phyloP scores from a whole-genome alignment of 2,888 invertebrate genomes.

The Byasa hedistus region DNA sequence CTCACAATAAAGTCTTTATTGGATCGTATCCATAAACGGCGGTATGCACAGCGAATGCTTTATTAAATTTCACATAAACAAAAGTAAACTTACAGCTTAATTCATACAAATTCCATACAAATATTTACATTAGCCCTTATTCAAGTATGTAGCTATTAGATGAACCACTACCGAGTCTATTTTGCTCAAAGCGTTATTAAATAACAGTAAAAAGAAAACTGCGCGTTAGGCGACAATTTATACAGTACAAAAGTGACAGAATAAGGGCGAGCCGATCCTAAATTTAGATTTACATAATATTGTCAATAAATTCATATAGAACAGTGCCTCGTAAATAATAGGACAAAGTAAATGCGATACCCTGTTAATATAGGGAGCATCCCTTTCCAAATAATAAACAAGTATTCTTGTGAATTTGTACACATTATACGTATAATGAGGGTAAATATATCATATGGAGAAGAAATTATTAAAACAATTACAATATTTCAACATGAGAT shows the following conservation, averaged over 20 bases:
- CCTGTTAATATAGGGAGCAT: constrained; percentile 55
- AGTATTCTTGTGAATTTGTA: constrained; percentile 41
- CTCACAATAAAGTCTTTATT: constrained; percentile 74
- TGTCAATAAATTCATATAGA: constrained; percentile 62
- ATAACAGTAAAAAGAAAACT: constrained; percentile 21
- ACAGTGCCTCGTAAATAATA: constrained; percentile 41
- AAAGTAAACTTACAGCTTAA: constrained; percentile 52
- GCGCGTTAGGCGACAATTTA: constrained; percentile 5
- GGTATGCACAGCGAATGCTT: constrained; percentile 72
- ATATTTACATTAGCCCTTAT: constrained; percentile 70
- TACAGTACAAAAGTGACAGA: constrained; percentile 33
- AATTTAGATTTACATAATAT: constrained; percentile 54
- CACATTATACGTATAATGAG: constrained; percentile 47
- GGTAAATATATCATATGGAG: constrained; percentile 28
- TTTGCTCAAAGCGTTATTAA: constrained; percentile 23
- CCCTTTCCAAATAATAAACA: constrained; percentile 38
- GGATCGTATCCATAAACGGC: constrained; percentile 78
- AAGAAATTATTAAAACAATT: background rate
- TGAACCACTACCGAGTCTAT: background rate
- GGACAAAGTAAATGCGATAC: constrained; percentile 52
- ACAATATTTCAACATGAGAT: constrained; percentile 2
- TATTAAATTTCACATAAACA: constrained; percentile 44
- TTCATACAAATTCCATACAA: constrained; percentile 53
- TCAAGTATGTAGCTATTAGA: constrained; percentile 38
- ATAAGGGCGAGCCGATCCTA: constrained; percentile 49